phyloP scores from a whole-genome alignment of 2,888 invertebrate species.

The Chaetogeoica ovagalla region DNA sequence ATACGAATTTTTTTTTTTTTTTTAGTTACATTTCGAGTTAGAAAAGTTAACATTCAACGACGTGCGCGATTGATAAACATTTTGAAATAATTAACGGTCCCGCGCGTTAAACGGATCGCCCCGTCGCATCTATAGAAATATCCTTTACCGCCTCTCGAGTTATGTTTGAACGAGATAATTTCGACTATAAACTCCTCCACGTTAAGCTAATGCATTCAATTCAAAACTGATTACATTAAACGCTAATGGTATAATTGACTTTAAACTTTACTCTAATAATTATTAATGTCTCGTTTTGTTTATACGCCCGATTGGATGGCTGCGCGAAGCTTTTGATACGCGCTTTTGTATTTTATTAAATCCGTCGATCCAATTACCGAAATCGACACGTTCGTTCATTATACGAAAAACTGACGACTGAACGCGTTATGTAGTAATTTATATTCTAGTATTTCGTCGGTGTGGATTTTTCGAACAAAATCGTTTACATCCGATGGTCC shows the following conservation, averaged over 20 bases:
- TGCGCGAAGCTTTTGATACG: neutral
- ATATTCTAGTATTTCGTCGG: neutral
- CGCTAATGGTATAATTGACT: conserved; percentile 33
- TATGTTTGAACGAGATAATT: conserved; percentile 21
- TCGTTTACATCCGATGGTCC: no score
- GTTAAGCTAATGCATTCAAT: conserved; percentile 20
- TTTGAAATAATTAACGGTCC: neutral
- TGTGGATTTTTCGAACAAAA: no score
- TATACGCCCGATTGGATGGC: conserved; percentile 2
- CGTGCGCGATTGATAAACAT: no score
- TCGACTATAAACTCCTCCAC: neutral
- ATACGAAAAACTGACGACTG: neutral
- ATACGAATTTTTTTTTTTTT: no score
- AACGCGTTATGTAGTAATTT: neutral
- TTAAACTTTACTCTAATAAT: conserved; percentile 21
- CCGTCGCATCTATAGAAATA: neutral
- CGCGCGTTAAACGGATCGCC: neutral
- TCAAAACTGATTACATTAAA: conserved; percentile 33
- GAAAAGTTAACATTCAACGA: no score
- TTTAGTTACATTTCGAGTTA: no score
- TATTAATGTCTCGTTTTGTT: conserved; percentile 20
- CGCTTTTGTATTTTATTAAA: conserved; percentile 2
- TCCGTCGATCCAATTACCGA: neutral
- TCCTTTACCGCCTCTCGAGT: neutral
- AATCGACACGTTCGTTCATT: neutral